Base-by-base conservation (phyloP, 2,888 invertebrate species). In the Cheilosia scutellata region DNA sequence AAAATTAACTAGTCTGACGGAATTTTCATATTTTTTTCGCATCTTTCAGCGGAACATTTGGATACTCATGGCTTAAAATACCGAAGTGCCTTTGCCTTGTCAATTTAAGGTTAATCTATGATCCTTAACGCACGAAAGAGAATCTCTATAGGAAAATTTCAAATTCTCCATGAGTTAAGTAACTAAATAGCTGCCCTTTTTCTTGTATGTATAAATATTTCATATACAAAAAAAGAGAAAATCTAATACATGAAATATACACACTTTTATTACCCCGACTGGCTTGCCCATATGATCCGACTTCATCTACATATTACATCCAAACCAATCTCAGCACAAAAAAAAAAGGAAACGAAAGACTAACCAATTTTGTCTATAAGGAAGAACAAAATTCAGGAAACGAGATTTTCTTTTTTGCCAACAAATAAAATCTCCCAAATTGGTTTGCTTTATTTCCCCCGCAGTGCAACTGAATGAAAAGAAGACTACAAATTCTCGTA, bases 381-480 rank as follows among this genome's bases (percentile, higher is more conserved):
- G 5, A 25, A 29, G 29, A n/a, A 53, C 29, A 20, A 4, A 40
- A 20, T 5, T 27, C 16, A 11, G 42, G 4, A 68, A 55, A 55
- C 11, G 7, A 29, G 20, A 55, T 55, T 55, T 53, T 55, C 16
- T 3, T 0, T 16, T 5, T 37, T 42, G 9, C 29, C 31, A 55
- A 29, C 42, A 68, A 66, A 55, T 44, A 55, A 68, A 68, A 31
- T 31, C 68, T 55, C 42, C 13, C 29, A 57, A 57, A 68, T 68
- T 68, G 68, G 68, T 68, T 68, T 68, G 42, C 55, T 13, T 68
- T 55, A 16, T 47, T 16, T 9, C 20, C 47, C n/a, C 11, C n/a
- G 55, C 40, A 20, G 37, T 27, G 27, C 11, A 51, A 51, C 27
- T 27, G 11, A 13, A 27, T 16, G 16, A n/a, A 16, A n/a, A 6